Percentiles rank a stretch among this genome's conserved stretches.
phyloP scores from a whole-genome alignment of 2,113 vertebrate species.

The Circaetus gallicus region DNA sequence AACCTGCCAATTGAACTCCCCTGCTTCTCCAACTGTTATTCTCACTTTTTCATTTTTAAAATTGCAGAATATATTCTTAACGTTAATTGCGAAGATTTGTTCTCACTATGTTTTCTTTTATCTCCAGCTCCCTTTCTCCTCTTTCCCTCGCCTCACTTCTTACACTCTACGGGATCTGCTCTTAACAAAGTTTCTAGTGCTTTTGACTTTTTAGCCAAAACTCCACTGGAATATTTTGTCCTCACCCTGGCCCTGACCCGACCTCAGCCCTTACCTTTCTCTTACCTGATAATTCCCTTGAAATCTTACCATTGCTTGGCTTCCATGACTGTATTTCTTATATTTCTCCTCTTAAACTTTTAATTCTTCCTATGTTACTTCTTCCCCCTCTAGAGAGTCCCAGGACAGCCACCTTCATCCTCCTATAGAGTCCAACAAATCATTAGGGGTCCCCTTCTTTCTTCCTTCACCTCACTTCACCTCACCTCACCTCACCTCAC shows the following conservation, averaged over 20 bases:
- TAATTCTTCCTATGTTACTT: neutral
- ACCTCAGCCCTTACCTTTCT: neutral
- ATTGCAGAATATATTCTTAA: neutral
- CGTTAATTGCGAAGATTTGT: neutral
- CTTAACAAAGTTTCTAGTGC: neutral
- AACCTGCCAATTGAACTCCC: neutral
- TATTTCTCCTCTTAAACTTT: neutral
- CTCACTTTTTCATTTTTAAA: neutral
- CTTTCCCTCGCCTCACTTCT: neutral
- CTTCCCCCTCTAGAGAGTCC: neutral
- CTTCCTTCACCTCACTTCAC: neutral
- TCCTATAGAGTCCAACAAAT: neutral
- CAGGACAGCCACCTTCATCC: neutral
- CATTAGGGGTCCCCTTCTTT: neutral
- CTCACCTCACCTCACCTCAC: neutral
- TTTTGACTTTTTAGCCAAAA: neutral
- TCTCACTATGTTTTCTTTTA: neutral
- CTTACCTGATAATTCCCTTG: neutral
- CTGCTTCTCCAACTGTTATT: neutral
- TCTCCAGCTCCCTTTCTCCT: neutral
- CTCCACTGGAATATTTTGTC: neutral
- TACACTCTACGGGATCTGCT: rapidly evolving
- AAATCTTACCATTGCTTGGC: neutral
- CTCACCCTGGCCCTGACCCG: neutral
- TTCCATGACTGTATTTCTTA: neutral